phyloP scores from a whole-genome alignment of 2,888 invertebrate species.

The Tinea semifulvella region DNA sequence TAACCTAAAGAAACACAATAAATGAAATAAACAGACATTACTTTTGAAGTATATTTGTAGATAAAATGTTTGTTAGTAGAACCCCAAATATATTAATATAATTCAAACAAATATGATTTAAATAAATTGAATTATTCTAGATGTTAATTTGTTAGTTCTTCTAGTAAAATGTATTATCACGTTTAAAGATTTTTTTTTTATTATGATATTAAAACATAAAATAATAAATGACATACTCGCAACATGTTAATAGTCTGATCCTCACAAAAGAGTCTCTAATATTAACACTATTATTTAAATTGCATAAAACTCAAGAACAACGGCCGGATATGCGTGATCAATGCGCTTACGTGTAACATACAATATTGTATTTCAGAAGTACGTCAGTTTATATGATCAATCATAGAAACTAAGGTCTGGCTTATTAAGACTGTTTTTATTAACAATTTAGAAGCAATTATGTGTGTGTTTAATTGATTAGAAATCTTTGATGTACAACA shows the following conservation, averaged over 20 bases:
- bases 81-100: too few relatives aligned
- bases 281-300: constrained; percentile 3
- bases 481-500: too few relatives aligned
- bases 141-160: too few relatives aligned
- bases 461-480: constrained; percentile 1
- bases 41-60: too few relatives aligned
- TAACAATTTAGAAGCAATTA: background rate
- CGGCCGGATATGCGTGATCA: constrained; percentile 10
- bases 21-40: too few relatives aligned
- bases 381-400: background rate
- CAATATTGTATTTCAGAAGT: too few relatives aligned
- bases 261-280: background rate
- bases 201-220: too few relatives aligned
- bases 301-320: background rate
- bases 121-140: too few relatives aligned
- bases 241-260: background rate
- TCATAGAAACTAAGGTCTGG: background rate
- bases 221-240: background rate
- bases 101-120: too few relatives aligned
- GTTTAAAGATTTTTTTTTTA: too few relatives aligned
- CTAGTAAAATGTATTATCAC: too few relatives aligned
- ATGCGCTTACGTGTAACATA: constrained; percentile 1
- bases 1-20: background rate
- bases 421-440: background rate
- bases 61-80: too few relatives aligned